Evolutionary conservation across 30 jellyfish, hydroid and myxozoan genomes (phyloP).

Genomic region (Chrysaora quinquecirrha): DNA sequence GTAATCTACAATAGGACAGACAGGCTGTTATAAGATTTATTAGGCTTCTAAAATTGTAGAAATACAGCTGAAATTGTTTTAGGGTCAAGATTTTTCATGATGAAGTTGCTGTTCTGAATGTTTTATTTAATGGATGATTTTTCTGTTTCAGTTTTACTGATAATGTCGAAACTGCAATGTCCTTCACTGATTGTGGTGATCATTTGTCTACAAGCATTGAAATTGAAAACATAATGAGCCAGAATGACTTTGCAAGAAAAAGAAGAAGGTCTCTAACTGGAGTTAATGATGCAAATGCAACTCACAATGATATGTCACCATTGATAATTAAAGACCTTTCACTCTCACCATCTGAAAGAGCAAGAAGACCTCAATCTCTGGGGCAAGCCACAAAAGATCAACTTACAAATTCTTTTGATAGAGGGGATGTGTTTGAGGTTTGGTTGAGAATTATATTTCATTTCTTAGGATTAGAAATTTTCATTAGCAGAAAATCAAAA

Average conservation of each 20-base stretch:
- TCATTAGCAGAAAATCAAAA: no score
- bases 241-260: constrained; percentile 15
- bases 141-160: constrained; percentile 13
- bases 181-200: constrained; percentile 60
- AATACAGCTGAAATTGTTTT: no score
- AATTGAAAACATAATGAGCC: constrained; percentile 41
- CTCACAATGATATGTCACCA: constrained; percentile 32
- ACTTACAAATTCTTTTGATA: constrained; percentile 28
- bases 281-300: background rate
- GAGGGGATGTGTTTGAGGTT: constrained; percentile 58
- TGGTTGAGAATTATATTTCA: no score
- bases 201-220: background rate
- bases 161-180: constrained; percentile 39
- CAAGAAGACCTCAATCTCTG: constrained; percentile 40
- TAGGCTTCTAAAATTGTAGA: no score
- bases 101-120: no score
- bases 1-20: no score
- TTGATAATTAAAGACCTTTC: constrained; percentile 66
- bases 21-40: no score
- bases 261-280: constrained; percentile 38
- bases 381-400: constrained; percentile 58
- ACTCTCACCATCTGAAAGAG: constrained; percentile 60
- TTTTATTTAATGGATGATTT: no score
- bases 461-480: no score
- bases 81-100: no score